Base-by-base conservation (phyloP, 2,113 vertebrate species). In the Albula goreensis region DNA sequence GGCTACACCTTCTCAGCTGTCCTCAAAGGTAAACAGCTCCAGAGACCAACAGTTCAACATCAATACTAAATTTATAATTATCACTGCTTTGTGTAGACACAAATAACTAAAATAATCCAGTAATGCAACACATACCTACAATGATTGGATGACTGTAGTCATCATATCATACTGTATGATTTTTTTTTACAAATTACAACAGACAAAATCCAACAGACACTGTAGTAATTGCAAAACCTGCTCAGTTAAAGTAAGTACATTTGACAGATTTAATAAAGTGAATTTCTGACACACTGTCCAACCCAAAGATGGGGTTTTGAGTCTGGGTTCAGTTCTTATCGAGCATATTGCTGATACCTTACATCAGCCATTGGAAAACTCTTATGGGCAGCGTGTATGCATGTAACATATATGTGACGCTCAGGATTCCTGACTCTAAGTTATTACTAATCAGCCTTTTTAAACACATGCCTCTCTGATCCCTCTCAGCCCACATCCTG, bases 391-490 rank as follows among this genome's bases (percentile, higher is more conserved):
- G n/a, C 12, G 17, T 25, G 25, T 56, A 13, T 57, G 2, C 31
- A 22, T 81, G 80, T 5, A 49, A 2, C 15, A 81, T 52, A 15
- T 51, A 2, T 49, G 49, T 50, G 8, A 11, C 15, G 50, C 19
- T 51, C 15, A 51, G 31, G 1, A 50, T 19, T 8, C 49, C 13
- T 41, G 31, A 41, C 31, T 41, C 31, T 41, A 41, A 15, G 80
- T 52, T 51, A 81, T 52, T 60, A 60, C 81, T 48, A 63, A 60
- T 83, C 53, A 83, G 15, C 4, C 25, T 83, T 51, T 52, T 81
- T 81, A 51, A 83, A 83, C 63, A n/a, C 81, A 83, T 19, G 51
- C 50, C 17, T 50, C 48, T 60, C 13, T 49, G 49, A 83, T 70
- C 48, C 48, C 82, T 83, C 15, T 81, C 17, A 70, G 6, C 50